A percentile compares a stretch with the other conserved stretches of the same genome.
These are phyloP conservation scores for Crenuchus spilurus DNA, from an alignment of 2,797 vertebrate genomes.

Conservation along the genomic window DNA sequence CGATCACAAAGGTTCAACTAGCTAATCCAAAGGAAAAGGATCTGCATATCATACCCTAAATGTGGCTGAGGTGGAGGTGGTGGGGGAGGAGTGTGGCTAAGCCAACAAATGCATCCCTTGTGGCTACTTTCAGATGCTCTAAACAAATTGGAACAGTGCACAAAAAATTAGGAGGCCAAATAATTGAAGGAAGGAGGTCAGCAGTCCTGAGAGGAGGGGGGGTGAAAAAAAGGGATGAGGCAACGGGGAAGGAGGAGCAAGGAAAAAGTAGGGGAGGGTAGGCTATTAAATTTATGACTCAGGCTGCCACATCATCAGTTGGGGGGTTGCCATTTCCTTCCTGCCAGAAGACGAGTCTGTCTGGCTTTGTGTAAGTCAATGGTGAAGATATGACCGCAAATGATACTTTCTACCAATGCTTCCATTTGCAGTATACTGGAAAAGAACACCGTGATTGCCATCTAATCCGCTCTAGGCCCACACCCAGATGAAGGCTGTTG, in stretches of 20 bases:
- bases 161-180: slow-evolving; percentile 47
- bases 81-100: not conserved
- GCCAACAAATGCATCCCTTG: slow-evolving; percentile 34
- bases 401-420: slow-evolving; percentile 40
- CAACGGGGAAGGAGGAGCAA: slow-evolving; percentile 40
- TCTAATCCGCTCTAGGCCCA: slow-evolving; percentile 30
- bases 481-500: slow-evolving; percentile 26
- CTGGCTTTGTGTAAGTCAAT: slow-evolving; percentile 63
- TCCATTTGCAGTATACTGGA: slow-evolving; percentile 9
- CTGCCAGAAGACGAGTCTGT: slow-evolving; percentile 66
- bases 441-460: slow-evolving; percentile 31
- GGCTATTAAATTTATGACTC: slow-evolving; percentile 69
- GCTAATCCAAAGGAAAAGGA: slow-evolving; percentile 10
- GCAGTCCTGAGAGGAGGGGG: slow-evolving; percentile 37
- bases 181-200: slow-evolving; percentile 60
- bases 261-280: slow-evolving; percentile 35
- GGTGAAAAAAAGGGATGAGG: slow-evolving; percentile 39
- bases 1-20: slow-evolving; percentile 35
- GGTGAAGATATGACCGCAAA: slow-evolving; percentile 63
- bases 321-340: slow-evolving; percentile 75
- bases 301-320: slow-evolving; percentile 75
- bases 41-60: slow-evolving; percentile 39
- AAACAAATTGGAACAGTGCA: slow-evolving; percentile 43
- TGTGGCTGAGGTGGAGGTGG: not conserved
- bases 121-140: slow-evolving; percentile 18